Evolutionary conservation across 2,113 vertebrate genomes (phyloP), one percentile per base, ranked within the genome.

Genomic region (Apeltes quadracus): DNA sequence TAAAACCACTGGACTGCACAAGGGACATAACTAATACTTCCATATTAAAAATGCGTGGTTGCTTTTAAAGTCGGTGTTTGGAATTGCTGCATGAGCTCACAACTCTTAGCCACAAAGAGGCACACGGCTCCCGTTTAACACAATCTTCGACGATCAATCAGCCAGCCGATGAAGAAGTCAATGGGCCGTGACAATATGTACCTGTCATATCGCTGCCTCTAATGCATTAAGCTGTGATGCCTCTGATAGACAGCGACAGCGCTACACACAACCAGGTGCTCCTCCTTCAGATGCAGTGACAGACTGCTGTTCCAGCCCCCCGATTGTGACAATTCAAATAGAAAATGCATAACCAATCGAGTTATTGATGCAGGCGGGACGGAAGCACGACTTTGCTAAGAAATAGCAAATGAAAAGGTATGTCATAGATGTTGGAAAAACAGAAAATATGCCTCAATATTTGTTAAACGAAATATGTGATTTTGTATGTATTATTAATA

Each of bases 161-260:
- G 82, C 72, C 70, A 64, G 57, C 48, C 73, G 71, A 87, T 87
- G 86, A 80, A 90, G 84, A 81, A 91, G 86, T 83, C 89, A 90
- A 91, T 89, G 86, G 76, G 82, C 85, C 85, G 61, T 89, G 87
- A 90, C 86, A 86, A 85, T 80, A 82, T 91, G 84, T 88, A 88
- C 90, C 89, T 90, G 87, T 90, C 89, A 90, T 84, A 84, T 88
- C 86, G 82, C 83, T 88, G 83, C 58, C 78, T 75, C 86, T 78
- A 81, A 90, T 80, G 79, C 81, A 84, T 84, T 82, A 67, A 64
- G 82, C 76, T 75, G 68, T 72, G 73, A 85, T 68, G 74, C 68
- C 61, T 80, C 82, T 82, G 82, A 88, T 64, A 84, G 85, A 85
- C 51, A 59, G 61, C 20, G 66, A 85, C 87, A 81, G 80, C 75